Percentiles rank a stretch among this genome's conserved stretches.
Conservation (phyloP, 30 jellyfish, hydroid and myxozoan species). For the Aurelia aurita region DNA sequence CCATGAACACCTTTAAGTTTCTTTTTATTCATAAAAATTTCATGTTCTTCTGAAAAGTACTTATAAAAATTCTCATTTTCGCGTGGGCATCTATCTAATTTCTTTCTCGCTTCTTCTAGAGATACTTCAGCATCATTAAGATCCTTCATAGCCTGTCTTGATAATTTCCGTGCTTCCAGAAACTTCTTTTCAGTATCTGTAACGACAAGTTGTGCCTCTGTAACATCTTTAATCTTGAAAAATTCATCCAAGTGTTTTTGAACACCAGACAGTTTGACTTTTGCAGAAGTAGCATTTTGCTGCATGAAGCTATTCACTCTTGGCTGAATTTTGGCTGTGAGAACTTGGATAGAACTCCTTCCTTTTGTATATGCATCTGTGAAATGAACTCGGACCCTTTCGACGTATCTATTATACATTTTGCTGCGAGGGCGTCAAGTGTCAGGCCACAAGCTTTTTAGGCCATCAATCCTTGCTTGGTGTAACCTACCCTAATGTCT, state of each 20-base stretch:
- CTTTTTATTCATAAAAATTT: constrained; percentile 39
- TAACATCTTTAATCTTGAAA: constrained; percentile 67
- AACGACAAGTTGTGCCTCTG: constrained; percentile 79
- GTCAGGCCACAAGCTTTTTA: too few relatives aligned
- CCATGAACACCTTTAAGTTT: constrained; percentile 35
- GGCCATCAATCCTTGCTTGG: too few relatives aligned
- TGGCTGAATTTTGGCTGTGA: neutral
- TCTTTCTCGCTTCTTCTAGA: constrained; percentile 73
- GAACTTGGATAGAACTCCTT: too few relatives aligned
- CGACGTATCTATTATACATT: too few relatives aligned
- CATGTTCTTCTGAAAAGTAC: constrained; percentile 83
- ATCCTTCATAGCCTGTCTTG: constrained; percentile 28
- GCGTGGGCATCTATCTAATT: constrained; percentile 87
- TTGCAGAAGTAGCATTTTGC: neutral
- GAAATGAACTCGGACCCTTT: too few relatives aligned
- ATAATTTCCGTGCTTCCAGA: constrained; percentile 67
- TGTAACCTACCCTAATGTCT: too few relatives aligned
- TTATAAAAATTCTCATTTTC: constrained; percentile 71
- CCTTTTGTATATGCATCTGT: too few relatives aligned
- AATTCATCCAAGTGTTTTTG: constrained; percentile 44
- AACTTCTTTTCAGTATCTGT: constrained; percentile 60
- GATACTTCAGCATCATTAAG: constrained; percentile 44
- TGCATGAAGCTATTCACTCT: neutral
- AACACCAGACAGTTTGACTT: neutral
- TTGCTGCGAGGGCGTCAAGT: too few relatives aligned